Conservation (phyloP, 2,888 invertebrate genomes). For the Epinotia demarniana region DNA sequence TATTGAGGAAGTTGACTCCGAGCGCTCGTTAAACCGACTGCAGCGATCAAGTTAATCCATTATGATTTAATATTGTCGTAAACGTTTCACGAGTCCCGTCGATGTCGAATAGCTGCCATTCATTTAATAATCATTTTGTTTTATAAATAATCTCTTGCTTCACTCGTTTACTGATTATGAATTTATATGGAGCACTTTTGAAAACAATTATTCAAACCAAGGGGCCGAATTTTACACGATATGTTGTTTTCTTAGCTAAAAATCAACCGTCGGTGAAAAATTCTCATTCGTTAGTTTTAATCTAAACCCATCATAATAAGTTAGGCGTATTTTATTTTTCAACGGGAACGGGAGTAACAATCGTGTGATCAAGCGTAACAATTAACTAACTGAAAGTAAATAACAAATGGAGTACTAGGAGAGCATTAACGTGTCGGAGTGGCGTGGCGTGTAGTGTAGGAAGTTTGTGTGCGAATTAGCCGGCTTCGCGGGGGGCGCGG, state of each 20-base stretch:
- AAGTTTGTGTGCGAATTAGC: constrained; percentile 78
- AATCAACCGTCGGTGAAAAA: background rate
- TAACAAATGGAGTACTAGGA: constrained; percentile 47
- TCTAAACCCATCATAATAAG: constrained; percentile 1
- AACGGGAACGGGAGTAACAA: constrained; percentile 3
- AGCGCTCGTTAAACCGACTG: constrained; percentile 75
- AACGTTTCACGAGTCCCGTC: constrained; percentile 78
- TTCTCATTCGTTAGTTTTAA: background rate
- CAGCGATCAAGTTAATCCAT: constrained; percentile 79
- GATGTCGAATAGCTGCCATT: constrained; percentile 55
- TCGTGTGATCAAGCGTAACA: constrained; percentile 28
- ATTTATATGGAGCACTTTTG: background rate
- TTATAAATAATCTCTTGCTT: constrained; percentile 9
- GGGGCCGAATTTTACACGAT: too few relatives aligned
- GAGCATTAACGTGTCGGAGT: constrained; percentile 64
- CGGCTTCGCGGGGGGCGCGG: constrained; percentile 69
- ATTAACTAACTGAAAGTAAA: constrained; percentile 36
- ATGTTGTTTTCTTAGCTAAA: background rate
- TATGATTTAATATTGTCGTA: constrained; percentile 81
- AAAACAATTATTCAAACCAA: too few relatives aligned
- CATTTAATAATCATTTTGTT: constrained; percentile 15
- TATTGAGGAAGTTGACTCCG: constrained; percentile 80
- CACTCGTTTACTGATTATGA: background rate
- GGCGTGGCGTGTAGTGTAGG: constrained; percentile 64
- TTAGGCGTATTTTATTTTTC: background rate